Conservation (phyloP, 2,888 invertebrate species). For the Macrophya alboannulata region DNA sequence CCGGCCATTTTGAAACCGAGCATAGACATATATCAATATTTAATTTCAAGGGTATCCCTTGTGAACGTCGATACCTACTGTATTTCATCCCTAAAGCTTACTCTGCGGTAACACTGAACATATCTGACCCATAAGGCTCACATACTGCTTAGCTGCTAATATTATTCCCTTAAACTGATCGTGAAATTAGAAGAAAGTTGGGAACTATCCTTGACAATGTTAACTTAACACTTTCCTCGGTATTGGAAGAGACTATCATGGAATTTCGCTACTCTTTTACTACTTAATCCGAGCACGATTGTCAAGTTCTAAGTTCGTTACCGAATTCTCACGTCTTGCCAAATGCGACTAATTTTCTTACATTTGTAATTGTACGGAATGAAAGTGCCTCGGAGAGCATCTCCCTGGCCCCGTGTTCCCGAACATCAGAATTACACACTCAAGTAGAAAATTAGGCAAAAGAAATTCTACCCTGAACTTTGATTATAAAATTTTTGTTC, state of each 20-base stretch:
- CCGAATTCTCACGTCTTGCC: slow-evolving; percentile 1
- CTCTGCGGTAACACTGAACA: slow-evolving; percentile 1
- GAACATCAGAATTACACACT: not conserved
- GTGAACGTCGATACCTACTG: not conserved
- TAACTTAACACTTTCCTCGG: not conserved
- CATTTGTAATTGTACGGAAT: not conserved
- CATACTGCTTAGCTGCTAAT: not conserved
- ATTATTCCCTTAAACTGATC: not conserved
- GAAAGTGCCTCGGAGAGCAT: not conserved
- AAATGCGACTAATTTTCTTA: not conserved
- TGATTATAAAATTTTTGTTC: not conserved
- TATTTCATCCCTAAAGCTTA: slow-evolving; percentile 24
- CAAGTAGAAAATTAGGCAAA: not conserved
- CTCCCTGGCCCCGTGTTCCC: not conserved
- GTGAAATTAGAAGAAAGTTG: not conserved
- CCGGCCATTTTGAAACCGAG: not conserved
- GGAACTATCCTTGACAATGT: not conserved
- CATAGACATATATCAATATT: slow-evolving; percentile 21
- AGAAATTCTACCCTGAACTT: not conserved
- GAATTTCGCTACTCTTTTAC: not conserved
- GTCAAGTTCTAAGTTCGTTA: not conserved
- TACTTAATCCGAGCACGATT: not conserved
- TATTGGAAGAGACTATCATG: not conserved
- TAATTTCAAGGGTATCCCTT: not conserved
- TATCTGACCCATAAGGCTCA: not conserved